Percentiles rank a stretch among this genome's conserved stretches.
These are phyloP conservation scores for Oreohelix idahoensis DNA, from an alignment of 1,140 invertebrate species.

Conservation along the genomic window DNA sequence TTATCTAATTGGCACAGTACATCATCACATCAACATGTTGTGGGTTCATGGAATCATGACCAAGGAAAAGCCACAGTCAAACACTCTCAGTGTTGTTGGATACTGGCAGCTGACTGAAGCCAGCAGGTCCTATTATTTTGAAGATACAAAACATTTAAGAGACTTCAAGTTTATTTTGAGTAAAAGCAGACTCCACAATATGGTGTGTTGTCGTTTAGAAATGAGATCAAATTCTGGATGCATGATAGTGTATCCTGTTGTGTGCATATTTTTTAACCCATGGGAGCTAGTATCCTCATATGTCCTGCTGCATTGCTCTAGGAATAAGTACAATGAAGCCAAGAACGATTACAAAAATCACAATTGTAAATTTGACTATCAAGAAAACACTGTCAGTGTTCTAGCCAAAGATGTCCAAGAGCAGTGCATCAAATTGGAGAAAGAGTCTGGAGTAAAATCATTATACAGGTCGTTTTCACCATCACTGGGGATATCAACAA, in stretches of 20 bases:
- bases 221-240: not conserved
- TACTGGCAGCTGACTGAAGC: not conserved
- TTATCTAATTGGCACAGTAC: not conserved
- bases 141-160: not conserved
- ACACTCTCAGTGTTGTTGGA: not conserved
- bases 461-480: not conserved
- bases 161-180: not conserved
- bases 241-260: not conserved
- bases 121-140: not conserved
- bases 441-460: not conserved
- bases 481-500: not conserved
- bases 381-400: not conserved
- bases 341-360: not conserved
- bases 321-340: not conserved
- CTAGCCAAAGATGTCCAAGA: not conserved
- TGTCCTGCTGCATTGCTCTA: not conserved
- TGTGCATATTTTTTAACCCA: slow-evolving; percentile 19
- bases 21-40: not conserved
- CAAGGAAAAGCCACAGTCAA: not conserved
- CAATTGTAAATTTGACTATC: not conserved
- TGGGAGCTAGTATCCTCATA: not conserved
- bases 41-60: slow-evolving; percentile 12
- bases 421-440: not conserved
- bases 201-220: not conserved
- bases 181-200: not conserved